Percentiles rank a stretch among this genome's conserved stretches.
Conservation (phyloP, 2,797 vertebrate species). For the Pteropus rufus region DNA sequence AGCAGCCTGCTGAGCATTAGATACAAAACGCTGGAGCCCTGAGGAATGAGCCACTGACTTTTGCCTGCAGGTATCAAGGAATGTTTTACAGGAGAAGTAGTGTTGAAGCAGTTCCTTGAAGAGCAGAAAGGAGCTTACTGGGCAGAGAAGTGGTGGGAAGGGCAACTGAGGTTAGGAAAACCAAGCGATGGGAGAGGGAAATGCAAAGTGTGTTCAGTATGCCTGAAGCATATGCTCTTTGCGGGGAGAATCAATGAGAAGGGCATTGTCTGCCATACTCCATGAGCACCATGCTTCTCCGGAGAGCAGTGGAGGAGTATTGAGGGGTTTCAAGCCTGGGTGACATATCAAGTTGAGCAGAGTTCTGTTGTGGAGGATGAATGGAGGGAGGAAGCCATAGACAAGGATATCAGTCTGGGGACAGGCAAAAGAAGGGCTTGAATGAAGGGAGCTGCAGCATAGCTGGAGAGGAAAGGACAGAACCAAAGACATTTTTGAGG, state of each 20-base stretch:
- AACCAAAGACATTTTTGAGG: neutral
- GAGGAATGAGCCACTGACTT: neutral
- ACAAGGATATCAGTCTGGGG: neutral
- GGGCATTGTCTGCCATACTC: neutral
- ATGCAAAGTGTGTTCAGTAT: neutral
- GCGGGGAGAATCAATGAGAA: neutral
- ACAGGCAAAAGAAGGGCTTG: neutral
- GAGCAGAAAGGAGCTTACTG: neutral
- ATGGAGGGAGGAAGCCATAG: neutral
- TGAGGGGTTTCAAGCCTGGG: neutral
- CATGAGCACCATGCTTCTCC: neutral
- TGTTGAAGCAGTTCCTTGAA: neutral
- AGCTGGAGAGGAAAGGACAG: neutral
- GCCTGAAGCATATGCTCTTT: neutral
- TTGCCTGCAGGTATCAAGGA: neutral
- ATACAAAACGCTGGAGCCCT: neutral
- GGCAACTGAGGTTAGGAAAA: neutral
- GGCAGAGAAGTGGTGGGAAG: neutral
- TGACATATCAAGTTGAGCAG: neutral
- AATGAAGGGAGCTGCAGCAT: neutral
- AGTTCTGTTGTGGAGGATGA: neutral
- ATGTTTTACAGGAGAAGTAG: neutral
- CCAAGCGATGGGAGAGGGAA: neutral
- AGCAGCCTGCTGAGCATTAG: neutral
- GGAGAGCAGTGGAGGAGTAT: neutral